phyloP scores from a whole-genome alignment of 2,113 vertebrate species.

The Vimba vimba region DNA sequence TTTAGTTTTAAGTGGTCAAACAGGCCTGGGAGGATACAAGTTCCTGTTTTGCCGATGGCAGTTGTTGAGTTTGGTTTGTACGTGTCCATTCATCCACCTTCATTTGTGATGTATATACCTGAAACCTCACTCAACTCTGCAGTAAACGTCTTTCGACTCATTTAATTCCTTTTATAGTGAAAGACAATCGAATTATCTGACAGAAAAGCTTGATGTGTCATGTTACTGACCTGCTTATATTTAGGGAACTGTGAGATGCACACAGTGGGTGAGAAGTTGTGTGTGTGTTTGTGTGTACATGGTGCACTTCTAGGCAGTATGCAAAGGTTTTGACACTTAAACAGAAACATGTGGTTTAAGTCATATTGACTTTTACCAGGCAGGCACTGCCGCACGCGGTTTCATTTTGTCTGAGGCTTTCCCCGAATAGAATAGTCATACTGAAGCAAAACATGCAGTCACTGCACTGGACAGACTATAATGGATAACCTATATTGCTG shows the following conservation, averaged over 20 bases:
- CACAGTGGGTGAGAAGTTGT: not conserved
- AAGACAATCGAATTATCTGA: not conserved
- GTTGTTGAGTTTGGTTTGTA: not conserved
- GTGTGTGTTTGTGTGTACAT: not conserved
- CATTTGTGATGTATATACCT: constrained; percentile 19
- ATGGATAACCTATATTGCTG: no score
- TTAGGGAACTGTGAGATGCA: constrained; percentile 14
- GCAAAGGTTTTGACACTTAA: not conserved
- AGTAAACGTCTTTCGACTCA: not conserved
- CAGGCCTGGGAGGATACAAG: constrained; percentile 1
- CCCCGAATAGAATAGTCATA: not conserved
- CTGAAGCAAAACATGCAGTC: not conserved
- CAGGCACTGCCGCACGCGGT: not conserved
- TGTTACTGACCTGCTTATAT: not conserved
- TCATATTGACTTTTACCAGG: not conserved
- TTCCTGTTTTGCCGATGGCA: not conserved
- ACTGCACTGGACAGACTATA: no score
- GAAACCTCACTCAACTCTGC: not conserved
- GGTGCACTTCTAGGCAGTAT: not conserved
- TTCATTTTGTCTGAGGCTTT: not conserved
- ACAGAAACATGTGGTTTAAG: not conserved
- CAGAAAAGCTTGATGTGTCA: not conserved
- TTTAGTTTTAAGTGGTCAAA: not conserved
- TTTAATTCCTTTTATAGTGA: not conserved
- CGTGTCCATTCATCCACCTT: not conserved